Conservation (phyloP, 2,888 invertebrate species). For the Dusona sp. region DNA sequence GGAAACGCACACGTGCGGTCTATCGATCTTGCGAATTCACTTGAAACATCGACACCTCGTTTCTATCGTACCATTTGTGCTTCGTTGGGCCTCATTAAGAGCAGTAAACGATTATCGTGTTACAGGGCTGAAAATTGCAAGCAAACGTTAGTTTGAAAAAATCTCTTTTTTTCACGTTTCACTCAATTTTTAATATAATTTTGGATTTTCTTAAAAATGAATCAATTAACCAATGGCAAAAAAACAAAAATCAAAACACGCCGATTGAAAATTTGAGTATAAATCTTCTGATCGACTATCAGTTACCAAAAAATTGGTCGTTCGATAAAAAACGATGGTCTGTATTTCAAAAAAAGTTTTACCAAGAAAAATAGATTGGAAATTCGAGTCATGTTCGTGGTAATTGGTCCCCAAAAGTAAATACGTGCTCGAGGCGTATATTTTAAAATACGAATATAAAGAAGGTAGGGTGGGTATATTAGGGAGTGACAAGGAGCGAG, state of each 20-base stretch:
- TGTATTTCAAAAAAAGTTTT: background rate
- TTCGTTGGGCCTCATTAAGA: constrained; percentile 29
- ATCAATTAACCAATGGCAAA: background rate
- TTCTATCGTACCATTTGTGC: constrained; percentile 10
- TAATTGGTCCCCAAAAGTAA: constrained; percentile 64
- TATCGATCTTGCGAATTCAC: constrained; percentile 61
- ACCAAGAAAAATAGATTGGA: constrained; percentile 24
- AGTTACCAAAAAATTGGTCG: background rate
- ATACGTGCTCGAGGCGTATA: constrained; percentile 43
- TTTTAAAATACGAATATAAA: constrained; percentile 17
- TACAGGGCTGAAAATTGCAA: background rate
- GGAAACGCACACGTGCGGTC: constrained; percentile 47
- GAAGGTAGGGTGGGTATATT: constrained; percentile 27
- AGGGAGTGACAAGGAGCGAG: background rate
- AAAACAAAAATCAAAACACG: background rate
- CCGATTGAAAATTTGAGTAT: background rate
- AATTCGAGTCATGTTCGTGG: constrained; percentile 48
- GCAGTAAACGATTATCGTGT: constrained; percentile 16
- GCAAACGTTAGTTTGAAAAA: background rate
- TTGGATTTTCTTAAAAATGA: background rate
- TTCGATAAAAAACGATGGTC: background rate
- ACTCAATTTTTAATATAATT: background rate
- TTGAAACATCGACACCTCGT: constrained; percentile 66
- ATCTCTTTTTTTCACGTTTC: background rate
- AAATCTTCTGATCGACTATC: background rate